phyloP scores from a whole-genome alignment of 1,140 invertebrate species.

The Popillia japonica region DNA sequence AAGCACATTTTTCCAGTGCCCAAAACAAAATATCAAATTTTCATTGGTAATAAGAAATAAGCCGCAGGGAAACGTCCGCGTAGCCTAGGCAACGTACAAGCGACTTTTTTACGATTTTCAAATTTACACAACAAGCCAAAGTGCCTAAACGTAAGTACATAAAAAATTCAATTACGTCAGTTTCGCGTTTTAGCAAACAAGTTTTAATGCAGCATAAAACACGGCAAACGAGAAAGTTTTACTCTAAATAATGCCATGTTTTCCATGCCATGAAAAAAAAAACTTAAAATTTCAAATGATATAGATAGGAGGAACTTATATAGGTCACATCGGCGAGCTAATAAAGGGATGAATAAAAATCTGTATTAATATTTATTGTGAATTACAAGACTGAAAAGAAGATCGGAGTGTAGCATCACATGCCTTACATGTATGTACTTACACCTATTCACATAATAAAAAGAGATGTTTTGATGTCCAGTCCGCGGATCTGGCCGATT shows the following conservation, averaged over 20 bases:
- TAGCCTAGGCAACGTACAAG: background rate
- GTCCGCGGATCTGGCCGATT: no score
- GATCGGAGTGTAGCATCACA: background rate
- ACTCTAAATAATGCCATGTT: conserved; percentile 10
- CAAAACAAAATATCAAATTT: no score
- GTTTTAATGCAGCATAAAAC: background rate
- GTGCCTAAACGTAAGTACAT: background rate
- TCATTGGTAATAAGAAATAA: background rate
- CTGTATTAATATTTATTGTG: conserved; percentile 9
- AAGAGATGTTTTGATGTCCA: no score
- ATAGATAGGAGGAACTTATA: background rate
- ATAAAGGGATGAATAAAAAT: conserved; percentile 15
- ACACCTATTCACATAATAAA: no score
- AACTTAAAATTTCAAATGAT: conserved; percentile 4
- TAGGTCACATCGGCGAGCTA: background rate
- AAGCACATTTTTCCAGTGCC: no score
- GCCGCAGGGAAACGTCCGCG: background rate
- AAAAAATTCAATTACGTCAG: conserved; percentile 10
- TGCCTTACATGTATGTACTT: background rate
- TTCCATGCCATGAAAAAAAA: background rate
- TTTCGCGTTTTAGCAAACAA: conserved; percentile 6
- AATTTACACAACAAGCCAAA: background rate
- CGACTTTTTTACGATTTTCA: background rate
- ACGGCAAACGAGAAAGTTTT: background rate
- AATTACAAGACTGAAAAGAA: background rate